Conservation (phyloP, 2,888 invertebrate species). For the Pycnomerus fuliginosus region DNA sequence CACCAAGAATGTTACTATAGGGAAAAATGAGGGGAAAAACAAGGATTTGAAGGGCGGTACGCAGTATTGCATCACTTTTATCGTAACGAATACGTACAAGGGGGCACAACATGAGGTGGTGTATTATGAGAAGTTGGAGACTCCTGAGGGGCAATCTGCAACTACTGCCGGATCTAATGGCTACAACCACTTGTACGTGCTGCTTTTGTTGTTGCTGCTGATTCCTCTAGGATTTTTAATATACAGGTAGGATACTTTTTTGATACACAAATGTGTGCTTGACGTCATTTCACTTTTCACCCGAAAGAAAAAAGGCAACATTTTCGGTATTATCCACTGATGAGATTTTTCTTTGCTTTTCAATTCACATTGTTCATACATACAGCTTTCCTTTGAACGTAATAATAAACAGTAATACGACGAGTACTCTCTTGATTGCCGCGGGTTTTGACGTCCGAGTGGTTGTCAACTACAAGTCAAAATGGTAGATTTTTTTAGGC, state of each 20-base stretch:
- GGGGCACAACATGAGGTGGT: conserved; percentile 42
- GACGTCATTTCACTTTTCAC: too few species aligned
- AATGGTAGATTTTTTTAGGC: too few species aligned
- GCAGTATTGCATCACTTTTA: conserved; percentile 46
- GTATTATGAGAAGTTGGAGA: conserved; percentile 40
- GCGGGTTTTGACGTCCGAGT: too few species aligned
- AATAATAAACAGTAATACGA: too few species aligned
- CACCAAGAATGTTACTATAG: conserved; percentile 36
- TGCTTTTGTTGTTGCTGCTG: conserved; percentile 36
- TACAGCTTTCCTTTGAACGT: too few species aligned
- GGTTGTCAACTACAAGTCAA: too few species aligned
- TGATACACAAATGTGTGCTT: too few species aligned
- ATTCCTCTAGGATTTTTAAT: conserved; percentile 36
- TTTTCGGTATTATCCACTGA: too few species aligned
- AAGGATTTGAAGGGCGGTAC: conserved; percentile 37
- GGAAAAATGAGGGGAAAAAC: conserved; percentile 27
- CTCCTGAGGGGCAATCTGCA: conserved; percentile 21
- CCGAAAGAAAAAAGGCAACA: too few species aligned
- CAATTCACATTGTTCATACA: too few species aligned
- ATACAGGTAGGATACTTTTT: conserved; percentile 31
- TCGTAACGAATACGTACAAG: conserved; percentile 41
- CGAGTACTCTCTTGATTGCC: too few species aligned
- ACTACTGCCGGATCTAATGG: conserved; percentile 15
- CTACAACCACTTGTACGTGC: conserved; percentile 32
- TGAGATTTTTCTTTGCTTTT: too few species aligned